Evolutionary conservation across 2,888 invertebrate genomes (phyloP).

Genomic region (Oscheius sp.): DNA sequence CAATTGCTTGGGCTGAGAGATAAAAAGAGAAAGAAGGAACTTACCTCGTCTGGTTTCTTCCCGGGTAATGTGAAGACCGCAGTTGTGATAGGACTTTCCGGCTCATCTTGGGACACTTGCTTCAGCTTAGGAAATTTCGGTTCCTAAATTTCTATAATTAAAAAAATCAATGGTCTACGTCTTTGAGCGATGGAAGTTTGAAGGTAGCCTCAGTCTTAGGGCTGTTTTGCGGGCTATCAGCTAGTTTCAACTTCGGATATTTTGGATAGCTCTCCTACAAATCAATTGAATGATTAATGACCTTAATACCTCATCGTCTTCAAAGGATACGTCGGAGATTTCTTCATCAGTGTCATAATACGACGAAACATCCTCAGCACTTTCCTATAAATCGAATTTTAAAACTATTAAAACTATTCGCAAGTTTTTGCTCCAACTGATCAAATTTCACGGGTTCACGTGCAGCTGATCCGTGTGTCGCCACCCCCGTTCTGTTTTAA

Average conservation of each 20-base stretch:
- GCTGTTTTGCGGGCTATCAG: slow-evolving; percentile 10
- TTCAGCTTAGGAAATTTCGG: slow-evolving; percentile 19
- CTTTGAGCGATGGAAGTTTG: slow-evolving; percentile 2
- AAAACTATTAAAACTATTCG: background rate
- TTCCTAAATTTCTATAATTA: too few relatives aligned
- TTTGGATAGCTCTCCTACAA: background rate
- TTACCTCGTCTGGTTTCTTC: slow-evolving; percentile 2
- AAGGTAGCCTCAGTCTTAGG: slow-evolving; percentile 10
- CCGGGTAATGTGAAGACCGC: slow-evolving; percentile 18
- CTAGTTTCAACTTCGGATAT: slow-evolving; percentile 9
- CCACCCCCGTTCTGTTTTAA: slow-evolving; percentile 30
- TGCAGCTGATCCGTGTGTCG: slow-evolving; percentile 24
- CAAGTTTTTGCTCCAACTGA: background rate
- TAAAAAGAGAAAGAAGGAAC: background rate
- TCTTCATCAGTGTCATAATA: slow-evolving; percentile 28
- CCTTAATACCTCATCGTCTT: slow-evolving; percentile 21
- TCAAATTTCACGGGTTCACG: slow-evolving; percentile 19
- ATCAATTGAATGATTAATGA: background rate
- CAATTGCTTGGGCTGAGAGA: background rate
- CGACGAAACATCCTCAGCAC: slow-evolving; percentile 22
- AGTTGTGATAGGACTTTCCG: slow-evolving; percentile 20
- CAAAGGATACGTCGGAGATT: slow-evolving; percentile 28
- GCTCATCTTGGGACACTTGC: background rate
- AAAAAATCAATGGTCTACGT: too few relatives aligned
- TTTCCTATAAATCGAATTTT: slow-evolving; percentile 20